These are phyloP conservation scores for Drosophila lowei DNA, from an alignment of 1,140 invertebrate genomes.

Conservation along the genomic window DNA sequence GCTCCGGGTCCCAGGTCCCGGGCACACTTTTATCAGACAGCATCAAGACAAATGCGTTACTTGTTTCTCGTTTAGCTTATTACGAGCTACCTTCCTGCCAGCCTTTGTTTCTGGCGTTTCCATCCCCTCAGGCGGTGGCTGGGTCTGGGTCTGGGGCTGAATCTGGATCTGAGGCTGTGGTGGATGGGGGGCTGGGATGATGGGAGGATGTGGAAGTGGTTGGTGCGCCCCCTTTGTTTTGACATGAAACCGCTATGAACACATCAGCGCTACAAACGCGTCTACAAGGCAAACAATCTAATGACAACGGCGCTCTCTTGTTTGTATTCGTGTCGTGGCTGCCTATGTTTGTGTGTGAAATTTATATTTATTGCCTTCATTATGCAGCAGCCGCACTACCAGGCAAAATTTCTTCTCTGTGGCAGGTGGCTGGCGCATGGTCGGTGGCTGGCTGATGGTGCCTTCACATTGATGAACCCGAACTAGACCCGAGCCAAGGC, in stretches of 20 bases:
- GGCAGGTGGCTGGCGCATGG: slow-evolving; percentile 39
- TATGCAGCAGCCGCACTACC: slow-evolving; percentile 67
- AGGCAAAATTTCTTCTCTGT: slow-evolving; percentile 45
- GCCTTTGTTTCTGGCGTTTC: slow-evolving; percentile 33
- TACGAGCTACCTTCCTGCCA: slow-evolving; percentile 73
- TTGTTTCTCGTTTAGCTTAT: slow-evolving; percentile 81
- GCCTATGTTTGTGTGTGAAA: slow-evolving; percentile 65
- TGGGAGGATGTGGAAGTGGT: slow-evolving; percentile 3
- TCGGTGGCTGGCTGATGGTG: not conserved
- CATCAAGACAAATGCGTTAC: slow-evolving; percentile 82
- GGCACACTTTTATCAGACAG: slow-evolving; percentile 72
- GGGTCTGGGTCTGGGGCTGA: slow-evolving; percentile 1
- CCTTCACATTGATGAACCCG: slow-evolving; percentile 18
- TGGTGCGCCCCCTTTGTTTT: slow-evolving; percentile 70
- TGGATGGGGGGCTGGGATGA: not conserved
- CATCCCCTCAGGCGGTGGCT: slow-evolving; percentile 23
- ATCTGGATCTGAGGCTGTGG: not conserved
- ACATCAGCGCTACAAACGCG: slow-evolving; percentile 81
- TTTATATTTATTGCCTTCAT: slow-evolving; percentile 83
- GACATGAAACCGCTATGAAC: slow-evolving; percentile 82
- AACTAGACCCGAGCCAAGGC: slow-evolving; percentile 18
- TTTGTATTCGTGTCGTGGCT: slow-evolving; percentile 41
- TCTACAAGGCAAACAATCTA: slow-evolving; percentile 81
- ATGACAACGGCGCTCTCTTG: slow-evolving; percentile 61
- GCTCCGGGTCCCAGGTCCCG: not conserved